A percentile compares a stretch with the other conserved stretches of the same genome.
These are phyloP conservation scores for Dendronephthya gigantea DNA, from an alignment of 64 coral and sea anemone genomes.

Conservation along the genomic window DNA sequence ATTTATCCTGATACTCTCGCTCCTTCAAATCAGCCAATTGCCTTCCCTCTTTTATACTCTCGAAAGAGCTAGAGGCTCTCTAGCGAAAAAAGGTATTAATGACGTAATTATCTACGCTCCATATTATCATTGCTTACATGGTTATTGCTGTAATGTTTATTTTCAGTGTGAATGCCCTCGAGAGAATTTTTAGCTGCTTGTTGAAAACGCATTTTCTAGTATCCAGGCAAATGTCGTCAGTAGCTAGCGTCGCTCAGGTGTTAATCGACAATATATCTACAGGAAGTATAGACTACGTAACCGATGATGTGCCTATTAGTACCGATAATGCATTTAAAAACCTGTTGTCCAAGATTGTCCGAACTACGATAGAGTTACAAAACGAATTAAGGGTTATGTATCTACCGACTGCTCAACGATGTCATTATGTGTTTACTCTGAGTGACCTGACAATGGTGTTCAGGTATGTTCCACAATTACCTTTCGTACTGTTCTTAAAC, in stretches of 20 bases:
- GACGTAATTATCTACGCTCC: too few species aligned
- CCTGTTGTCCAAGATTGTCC: not conserved
- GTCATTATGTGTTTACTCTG: slow-evolving; percentile 98
- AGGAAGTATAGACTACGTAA: not conserved
- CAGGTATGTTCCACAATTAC: slow-evolving; percentile 41
- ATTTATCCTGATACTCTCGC: not conserved
- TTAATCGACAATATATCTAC: not conserved
- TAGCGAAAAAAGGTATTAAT: too few species aligned
- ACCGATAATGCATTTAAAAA: not conserved
- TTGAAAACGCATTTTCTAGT: slow-evolving; percentile 67
- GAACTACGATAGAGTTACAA: slow-evolving; percentile 75
- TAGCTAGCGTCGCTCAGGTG: not conserved
- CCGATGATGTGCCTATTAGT: not conserved
- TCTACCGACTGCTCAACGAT: slow-evolving; percentile 76
- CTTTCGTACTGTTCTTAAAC: not conserved
- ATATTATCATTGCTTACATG: too few species aligned
- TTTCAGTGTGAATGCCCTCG: slow-evolving; percentile 63
- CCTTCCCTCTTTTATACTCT: too few species aligned
- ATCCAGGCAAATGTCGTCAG: not conserved
- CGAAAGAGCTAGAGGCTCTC: too few species aligned
- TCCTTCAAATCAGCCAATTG: not conserved
- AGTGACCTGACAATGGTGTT: slow-evolving; percentile 95
- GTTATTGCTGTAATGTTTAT: too few species aligned
- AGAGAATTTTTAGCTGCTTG: slow-evolving; percentile 73
- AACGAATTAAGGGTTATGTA: slow-evolving; percentile 79